phyloP scores from a whole-genome alignment of 2,113 vertebrate species.

The Labeo catla region DNA sequence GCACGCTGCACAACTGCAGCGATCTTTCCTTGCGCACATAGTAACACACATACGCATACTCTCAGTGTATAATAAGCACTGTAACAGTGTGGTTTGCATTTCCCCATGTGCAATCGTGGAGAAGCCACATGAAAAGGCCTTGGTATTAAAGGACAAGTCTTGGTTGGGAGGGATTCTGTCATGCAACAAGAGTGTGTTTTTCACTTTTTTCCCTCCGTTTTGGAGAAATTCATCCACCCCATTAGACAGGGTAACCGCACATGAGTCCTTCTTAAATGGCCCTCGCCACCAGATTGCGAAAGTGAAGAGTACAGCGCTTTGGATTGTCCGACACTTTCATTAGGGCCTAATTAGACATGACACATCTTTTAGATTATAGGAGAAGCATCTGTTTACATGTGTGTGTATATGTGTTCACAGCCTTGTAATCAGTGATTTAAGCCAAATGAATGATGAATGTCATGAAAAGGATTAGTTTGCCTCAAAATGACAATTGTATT shows the following conservation, averaged over 20 bases:
- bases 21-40: slow-evolving; percentile 61
- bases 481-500: background rate
- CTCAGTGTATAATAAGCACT: slow-evolving; percentile 79
- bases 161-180: slow-evolving; percentile 83
- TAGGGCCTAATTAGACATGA: slow-evolving; percentile 74
- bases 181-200: slow-evolving; percentile 81
- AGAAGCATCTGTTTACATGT: slow-evolving; percentile 38
- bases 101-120: slow-evolving; percentile 78
- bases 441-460: slow-evolving; percentile 74
- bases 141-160: slow-evolving; percentile 86
- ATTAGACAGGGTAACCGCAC: slow-evolving; percentile 71
- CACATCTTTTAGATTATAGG: slow-evolving; percentile 24
- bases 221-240: slow-evolving; percentile 60
- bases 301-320: slow-evolving; percentile 66
- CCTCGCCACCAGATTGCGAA: slow-evolving; percentile 72
- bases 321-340: slow-evolving; percentile 72
- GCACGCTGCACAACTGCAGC: slow-evolving; percentile 64
- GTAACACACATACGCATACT: slow-evolving; percentile 66
- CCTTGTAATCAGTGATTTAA: slow-evolving; percentile 63
- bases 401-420: slow-evolving; percentile 15
- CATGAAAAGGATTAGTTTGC: slow-evolving; percentile 60
- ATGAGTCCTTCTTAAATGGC: slow-evolving; percentile 69
- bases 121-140: slow-evolving; percentile 78
- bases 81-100: slow-evolving; percentile 76
- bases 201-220: slow-evolving; percentile 71